A percentile compares a stretch with the other conserved stretches of the same genome.
These are phyloP conservation scores for Phyllopteryx taeniolatus DNA, from an alignment of 2,113 vertebrate species.

Conservation along the genomic window DNA sequence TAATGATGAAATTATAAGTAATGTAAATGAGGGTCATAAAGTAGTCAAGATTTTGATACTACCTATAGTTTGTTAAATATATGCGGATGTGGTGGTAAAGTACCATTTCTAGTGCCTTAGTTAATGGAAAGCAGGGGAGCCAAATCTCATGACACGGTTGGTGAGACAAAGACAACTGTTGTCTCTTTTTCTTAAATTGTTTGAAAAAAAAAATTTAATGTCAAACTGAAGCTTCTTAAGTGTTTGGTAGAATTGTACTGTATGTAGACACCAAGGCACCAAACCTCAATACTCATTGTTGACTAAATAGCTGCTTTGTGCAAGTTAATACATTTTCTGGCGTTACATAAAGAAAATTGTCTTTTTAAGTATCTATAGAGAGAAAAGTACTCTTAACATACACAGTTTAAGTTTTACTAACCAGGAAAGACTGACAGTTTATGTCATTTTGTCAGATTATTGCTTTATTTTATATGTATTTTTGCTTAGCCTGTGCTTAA, in stretches of 20 bases:
- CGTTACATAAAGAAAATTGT: background rate
- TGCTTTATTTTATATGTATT: constrained; percentile 35
- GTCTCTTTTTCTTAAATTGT: too few relatives aligned
- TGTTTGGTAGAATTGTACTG: too few relatives aligned
- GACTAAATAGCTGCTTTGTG: background rate
- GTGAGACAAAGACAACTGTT: too few relatives aligned
- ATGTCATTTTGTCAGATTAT: constrained; percentile 21
- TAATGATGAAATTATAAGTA: background rate
- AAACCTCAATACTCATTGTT: background rate
- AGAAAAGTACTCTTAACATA: background rate
- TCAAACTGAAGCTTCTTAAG: too few relatives aligned
- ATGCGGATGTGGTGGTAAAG: too few relatives aligned
- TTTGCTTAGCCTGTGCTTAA: constrained; percentile 18
- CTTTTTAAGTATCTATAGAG: background rate
- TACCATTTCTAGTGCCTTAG: too few relatives aligned
- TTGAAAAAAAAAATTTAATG: too few relatives aligned
- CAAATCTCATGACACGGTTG: too few relatives aligned
- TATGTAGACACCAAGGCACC: too few relatives aligned
- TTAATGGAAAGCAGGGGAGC: too few relatives aligned
- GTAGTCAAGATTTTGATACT: too few relatives aligned
- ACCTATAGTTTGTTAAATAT: too few relatives aligned
- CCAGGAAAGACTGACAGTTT: background rate
- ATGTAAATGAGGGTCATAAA: background rate
- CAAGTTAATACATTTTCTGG: background rate
- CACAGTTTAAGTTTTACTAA: background rate